phyloP scores from a whole-genome alignment of 2,113 vertebrate genomes.

The Raphicerus campestris region DNA sequence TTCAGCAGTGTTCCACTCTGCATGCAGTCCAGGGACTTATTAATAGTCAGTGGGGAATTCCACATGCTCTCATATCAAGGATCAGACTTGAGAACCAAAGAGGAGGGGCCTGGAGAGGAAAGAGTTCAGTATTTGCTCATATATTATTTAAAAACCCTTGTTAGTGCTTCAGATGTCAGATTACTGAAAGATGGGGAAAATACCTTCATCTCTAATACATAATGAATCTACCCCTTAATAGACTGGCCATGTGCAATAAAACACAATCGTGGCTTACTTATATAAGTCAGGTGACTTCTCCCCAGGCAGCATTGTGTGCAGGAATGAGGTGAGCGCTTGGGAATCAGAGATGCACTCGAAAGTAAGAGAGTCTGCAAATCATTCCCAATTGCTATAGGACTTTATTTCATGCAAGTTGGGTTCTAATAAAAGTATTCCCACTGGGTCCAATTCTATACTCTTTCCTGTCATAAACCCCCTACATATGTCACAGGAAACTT shows the following conservation, averaged over 20 bases:
- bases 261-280: background rate
- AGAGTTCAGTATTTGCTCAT: background rate
- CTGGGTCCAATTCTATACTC: background rate
- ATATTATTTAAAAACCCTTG: constrained; percentile 46
- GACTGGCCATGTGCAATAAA: background rate
- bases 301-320: background rate
- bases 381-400: constrained; percentile 9
- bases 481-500: constrained; percentile 33
- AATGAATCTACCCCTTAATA: background rate
- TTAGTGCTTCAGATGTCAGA: constrained; percentile 18
- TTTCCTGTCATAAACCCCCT: constrained; percentile 52
- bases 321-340: background rate
- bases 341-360: constrained; percentile 25
- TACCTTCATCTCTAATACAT: background rate
- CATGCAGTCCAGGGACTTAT: background rate
- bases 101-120: background rate
- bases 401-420: background rate
- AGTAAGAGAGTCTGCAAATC: constrained; percentile 25
- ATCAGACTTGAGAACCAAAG: constrained; percentile 9
- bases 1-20: background rate
- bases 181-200: background rate
- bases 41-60: background rate
- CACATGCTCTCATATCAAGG: background rate
- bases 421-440: constrained; percentile 53
- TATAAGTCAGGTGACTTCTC: background rate